Evolutionary conservation across 2,797 vertebrate species (phyloP).

Genomic region (Anabas testudineus): DNA sequence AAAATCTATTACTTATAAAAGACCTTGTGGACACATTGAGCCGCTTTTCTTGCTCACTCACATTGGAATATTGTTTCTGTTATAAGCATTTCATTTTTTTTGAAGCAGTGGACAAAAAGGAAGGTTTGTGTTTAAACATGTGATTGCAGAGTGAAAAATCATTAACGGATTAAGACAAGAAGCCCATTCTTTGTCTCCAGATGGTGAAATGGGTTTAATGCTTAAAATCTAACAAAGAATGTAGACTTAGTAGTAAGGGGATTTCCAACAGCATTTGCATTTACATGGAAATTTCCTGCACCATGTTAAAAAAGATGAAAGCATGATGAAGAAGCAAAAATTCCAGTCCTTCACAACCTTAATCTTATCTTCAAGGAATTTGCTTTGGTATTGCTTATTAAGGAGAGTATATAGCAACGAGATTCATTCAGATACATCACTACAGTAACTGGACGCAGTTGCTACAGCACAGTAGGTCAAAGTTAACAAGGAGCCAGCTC

Average conservation of each 20-base stretch:
- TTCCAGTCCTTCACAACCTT: not conserved
- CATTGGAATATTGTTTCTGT: too few species aligned
- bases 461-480: not conserved
- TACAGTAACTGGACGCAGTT: too few species aligned
- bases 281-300: not conserved
- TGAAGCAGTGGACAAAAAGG: not conserved
- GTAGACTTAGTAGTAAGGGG: not conserved
- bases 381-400: not conserved
- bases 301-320: not conserved
- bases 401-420: not conserved
- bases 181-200: slow-evolving; percentile 11
- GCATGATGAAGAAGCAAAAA: not conserved
- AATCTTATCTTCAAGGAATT: not conserved
- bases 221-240: slow-evolving; percentile 44
- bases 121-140: not conserved
- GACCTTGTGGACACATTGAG: too few species aligned
- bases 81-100: not conserved
- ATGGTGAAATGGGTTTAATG: not conserved
- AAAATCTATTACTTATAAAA: too few species aligned
- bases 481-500: not conserved
- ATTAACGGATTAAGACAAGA: slow-evolving; percentile 34
- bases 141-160: not conserved
- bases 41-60: not conserved
- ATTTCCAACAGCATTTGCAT: not conserved
- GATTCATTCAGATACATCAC: too few species aligned